Evolutionary conservation across 2,888 invertebrate genomes (phyloP).

Genomic region (Luperina nickerlii): DNA sequence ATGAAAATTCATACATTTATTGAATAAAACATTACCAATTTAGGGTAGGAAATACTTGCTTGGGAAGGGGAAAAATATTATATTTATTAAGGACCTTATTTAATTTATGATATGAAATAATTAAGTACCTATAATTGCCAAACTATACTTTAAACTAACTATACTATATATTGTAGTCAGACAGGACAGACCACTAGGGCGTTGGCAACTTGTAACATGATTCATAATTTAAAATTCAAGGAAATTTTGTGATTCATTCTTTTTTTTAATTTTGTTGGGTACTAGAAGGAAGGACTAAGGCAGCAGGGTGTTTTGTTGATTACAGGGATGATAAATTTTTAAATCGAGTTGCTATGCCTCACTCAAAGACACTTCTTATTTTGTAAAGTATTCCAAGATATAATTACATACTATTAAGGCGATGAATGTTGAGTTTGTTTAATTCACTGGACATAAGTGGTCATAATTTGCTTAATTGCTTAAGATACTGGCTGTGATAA

Average conservation of each 20-base stretch:
- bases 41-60: not conserved
- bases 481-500: not conserved
- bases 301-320: not conserved
- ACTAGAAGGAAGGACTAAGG: not conserved
- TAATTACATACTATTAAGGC: not conserved
- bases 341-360: not conserved
- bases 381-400: not conserved
- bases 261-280: not conserved
- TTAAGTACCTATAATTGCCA: not conserved
- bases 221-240: conserved; percentile 14
- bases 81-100: not conserved
- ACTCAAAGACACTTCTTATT: not conserved
- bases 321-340: not conserved
- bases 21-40: not conserved
- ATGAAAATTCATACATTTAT: not conserved
- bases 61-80: not conserved
- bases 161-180: not conserved
- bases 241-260: not conserved
- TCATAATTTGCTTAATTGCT: not conserved
- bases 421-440: not conserved
- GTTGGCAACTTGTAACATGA: conserved; percentile 11
- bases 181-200: not conserved
- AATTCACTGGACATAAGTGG: not conserved
- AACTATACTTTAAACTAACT: not conserved
- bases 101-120: conserved; percentile 11